Evolutionary conservation across 37 sponge, comb jelly and placozoan genomes (phyloP), one percentile per base, ranked within the genome.

Genomic region (Chondrilla cf. caribensis): DNA sequence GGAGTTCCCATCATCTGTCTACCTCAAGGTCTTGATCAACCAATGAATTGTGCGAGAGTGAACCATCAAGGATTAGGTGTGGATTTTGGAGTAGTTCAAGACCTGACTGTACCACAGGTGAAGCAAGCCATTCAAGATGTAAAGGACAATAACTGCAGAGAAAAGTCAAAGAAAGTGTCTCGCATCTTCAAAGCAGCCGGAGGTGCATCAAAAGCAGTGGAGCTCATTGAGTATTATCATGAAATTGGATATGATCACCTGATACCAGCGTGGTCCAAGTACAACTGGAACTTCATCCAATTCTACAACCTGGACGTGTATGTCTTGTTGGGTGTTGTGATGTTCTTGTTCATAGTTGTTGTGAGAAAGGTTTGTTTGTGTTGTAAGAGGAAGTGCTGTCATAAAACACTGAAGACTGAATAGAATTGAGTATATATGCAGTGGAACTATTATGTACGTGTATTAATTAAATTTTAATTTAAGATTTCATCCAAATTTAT

Each of bases 221-320:
- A 73, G 0, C 76, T 73, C 44, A 73, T 73, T 73, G 76, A 73
- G 41, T 38, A 73, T 43, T 73, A 73, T 73, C 76, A 73, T 22
- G 25, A 42, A 24, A 38, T 73, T 1, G 76, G 76, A 5, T 73
- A 73, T 38, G 44, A 38, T 38, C 76, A 73, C 24, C 44, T 73
- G 38, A 43, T 73, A 21, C 76, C 76, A 3, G 17, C 41, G 11
- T 73, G 41, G 44, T 21, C 44, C 76, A 73, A 73, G 76, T 38
- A 73, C 76, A 35, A 73, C 14, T 73, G 76, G 76, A 42, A n/a
- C 40, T 39, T 38, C 36, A 38, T 73, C 76, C 41, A 73, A 43
- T 73, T 40, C 76, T 42, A 73, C 76, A 73, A 73, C 76, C 21
- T 73, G 11, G 76, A 73, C 6, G 76, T 73, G 67, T 75, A 83